Percentiles rank a stretch among this genome's conserved stretches.
These are phyloP conservation scores for Hippopotamyrus pictus DNA, from an alignment of 2,797 vertebrate genomes.

Conservation along the genomic window DNA sequence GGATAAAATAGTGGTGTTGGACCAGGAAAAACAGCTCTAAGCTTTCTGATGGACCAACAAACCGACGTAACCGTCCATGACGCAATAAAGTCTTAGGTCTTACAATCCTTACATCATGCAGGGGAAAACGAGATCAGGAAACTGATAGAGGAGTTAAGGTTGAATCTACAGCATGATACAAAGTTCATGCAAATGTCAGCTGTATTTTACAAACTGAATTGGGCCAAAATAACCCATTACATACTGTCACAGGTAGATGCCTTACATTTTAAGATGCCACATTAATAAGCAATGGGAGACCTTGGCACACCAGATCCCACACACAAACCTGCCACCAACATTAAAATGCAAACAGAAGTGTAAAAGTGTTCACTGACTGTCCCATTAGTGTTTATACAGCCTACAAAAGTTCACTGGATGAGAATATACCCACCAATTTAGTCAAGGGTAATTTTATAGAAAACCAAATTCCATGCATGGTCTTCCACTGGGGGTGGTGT, in stretches of 20 bases:
- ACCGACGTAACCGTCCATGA: background rate
- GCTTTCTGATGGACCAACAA: background rate
- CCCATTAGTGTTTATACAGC: background rate
- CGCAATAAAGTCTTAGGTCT: constrained; percentile 11
- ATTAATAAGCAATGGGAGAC: background rate
- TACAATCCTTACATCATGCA: constrained; percentile 17
- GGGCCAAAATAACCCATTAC: background rate
- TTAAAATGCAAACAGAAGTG: background rate
- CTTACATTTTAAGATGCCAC: background rate
- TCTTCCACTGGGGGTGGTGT: background rate
- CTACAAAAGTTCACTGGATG: background rate
- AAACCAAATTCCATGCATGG: background rate
- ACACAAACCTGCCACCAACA: background rate
- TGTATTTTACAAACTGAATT: background rate
- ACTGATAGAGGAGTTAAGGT: background rate
- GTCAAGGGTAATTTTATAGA: background rate
- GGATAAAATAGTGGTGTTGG: background rate
- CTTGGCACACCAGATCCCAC: background rate
- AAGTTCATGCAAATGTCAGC: background rate
- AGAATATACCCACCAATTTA: background rate
- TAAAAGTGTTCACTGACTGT: background rate
- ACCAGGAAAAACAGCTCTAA: background rate
- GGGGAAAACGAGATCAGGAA: background rate
- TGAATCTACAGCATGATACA: background rate
- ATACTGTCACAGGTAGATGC: background rate